Percentiles rank a stretch among this genome's conserved stretches.
Conservation (phyloP, 2,888 invertebrate genomes). For the Diarsia dahlii region DNA sequence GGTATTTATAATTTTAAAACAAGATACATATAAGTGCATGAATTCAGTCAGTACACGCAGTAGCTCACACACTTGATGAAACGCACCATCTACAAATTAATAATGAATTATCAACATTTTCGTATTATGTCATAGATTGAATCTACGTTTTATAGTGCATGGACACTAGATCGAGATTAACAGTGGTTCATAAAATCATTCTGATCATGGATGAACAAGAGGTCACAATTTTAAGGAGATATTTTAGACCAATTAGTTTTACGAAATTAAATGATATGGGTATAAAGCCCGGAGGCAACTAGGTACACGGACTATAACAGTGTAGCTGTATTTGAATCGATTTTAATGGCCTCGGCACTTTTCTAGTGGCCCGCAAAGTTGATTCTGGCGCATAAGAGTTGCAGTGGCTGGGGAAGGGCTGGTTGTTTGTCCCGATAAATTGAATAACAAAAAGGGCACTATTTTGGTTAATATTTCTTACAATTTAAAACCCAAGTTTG, state of each 20-base stretch:
- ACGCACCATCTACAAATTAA: slow-evolving; percentile 29
- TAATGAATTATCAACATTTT: slow-evolving; percentile 37
- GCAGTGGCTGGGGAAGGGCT: background rate
- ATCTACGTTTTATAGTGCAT: slow-evolving; percentile 67
- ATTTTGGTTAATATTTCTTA: background rate
- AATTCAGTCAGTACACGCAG: slow-evolving; percentile 19
- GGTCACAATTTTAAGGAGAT: background rate
- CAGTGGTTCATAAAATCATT: slow-evolving; percentile 48
- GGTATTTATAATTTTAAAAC: background rate
- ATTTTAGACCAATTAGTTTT: background rate
- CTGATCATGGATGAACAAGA: slow-evolving; percentile 24
- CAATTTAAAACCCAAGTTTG: background rate
- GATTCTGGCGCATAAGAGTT: background rate
- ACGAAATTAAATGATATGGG: background rate
- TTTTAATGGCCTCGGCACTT: background rate
- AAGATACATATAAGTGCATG: background rate
- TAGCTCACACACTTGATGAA: slow-evolving; percentile 13
- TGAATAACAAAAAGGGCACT: background rate
- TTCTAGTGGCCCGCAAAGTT: background rate
- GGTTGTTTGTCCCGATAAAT: background rate
- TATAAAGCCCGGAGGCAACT: background rate
- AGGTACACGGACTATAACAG: background rate
- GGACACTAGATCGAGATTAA: slow-evolving; percentile 67
- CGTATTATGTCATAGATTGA: slow-evolving; percentile 45
- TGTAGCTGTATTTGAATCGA: background rate